Evolutionary conservation across 2,797 vertebrate species (phyloP).

Genomic region (Mycteria americana): DNA sequence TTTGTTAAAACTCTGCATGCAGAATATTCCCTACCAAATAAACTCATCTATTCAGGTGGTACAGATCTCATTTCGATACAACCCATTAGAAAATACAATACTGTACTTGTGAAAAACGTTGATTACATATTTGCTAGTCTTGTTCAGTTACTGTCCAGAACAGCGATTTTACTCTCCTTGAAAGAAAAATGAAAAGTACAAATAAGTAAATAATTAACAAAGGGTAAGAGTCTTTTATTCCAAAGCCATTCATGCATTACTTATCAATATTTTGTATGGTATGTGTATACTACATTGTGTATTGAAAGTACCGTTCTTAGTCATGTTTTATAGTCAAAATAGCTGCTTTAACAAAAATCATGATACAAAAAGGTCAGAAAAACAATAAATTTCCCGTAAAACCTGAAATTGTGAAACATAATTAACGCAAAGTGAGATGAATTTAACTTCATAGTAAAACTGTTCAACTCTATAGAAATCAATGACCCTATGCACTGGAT

Average conservation of each 20-base stretch:
- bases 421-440: not conserved
- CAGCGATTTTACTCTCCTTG: not conserved
- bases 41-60: not conserved
- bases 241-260: slow-evolving; percentile 26
- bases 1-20: not conserved
- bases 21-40: not conserved
- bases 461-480: not conserved
- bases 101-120: not conserved
- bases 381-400: not conserved
- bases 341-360: not conserved
- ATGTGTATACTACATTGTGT: not conserved
- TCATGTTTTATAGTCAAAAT: not conserved
- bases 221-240: not conserved
- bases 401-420: not conserved
- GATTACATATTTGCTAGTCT: not conserved
- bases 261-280: slow-evolving; percentile 16
- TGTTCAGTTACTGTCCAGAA: not conserved
- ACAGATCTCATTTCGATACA: not conserved
- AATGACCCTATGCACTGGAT: not conserved
- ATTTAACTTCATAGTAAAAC: not conserved
- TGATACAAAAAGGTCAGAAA: not conserved
- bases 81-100: not conserved
- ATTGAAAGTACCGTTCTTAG: not conserved
- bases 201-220: slow-evolving; percentile 35
- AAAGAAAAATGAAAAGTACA: slow-evolving; percentile 18